Base-by-base conservation (phyloP, 2,888 invertebrate genomes). In the Flexamia atlantica region DNA sequence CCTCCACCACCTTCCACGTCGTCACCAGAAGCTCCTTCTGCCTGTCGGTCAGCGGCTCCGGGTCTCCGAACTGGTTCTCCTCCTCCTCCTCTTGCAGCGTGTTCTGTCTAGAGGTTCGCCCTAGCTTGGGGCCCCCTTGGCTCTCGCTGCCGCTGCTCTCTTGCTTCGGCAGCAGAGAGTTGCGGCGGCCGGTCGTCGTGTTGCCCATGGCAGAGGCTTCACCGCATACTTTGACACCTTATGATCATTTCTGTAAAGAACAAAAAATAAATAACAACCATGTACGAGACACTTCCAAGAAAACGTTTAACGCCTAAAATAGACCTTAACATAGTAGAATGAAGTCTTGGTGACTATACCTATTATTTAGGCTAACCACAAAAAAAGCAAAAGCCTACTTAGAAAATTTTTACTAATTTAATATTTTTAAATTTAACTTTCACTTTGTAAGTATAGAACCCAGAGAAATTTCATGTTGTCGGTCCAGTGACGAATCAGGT, bases 1-100 rank as follows among this genome's bases (percentile, higher is more conserved):
- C 89, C 85, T 90, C 90, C 42, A 91, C 87, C 40, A 89, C 85
- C 85, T 90, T 90, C 91, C 90, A 91, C 7, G 89, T 90, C 74
- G 89, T 89, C 30, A 88, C 87, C 14, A 91, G 88, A 70, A 90
- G 86, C 79, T 88, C 88, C 87, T 90, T 90, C 86, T 90, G 90
- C 68, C 89, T 87, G 25, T 89, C 89, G 7, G 88, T 89, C 72
- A 90, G 86, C 0, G 88, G 86, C 23, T 87, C 87, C 0, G 88
- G 79, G 14, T 68, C 81, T 17, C 50, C 70, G 0, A 12, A 32
- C 1, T 3, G 5, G 20, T 30, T 30, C 1, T 28, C 20, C 25
- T 46, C 74, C 68, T 86, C 86, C 64, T 87, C 86, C 57, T 87
- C 88, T 0, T 86, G 72, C 0, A 87, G 60, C 1, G 88, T 88